Conservation (phyloP, 2,888 invertebrate species). For the Hermodice carunculata region DNA sequence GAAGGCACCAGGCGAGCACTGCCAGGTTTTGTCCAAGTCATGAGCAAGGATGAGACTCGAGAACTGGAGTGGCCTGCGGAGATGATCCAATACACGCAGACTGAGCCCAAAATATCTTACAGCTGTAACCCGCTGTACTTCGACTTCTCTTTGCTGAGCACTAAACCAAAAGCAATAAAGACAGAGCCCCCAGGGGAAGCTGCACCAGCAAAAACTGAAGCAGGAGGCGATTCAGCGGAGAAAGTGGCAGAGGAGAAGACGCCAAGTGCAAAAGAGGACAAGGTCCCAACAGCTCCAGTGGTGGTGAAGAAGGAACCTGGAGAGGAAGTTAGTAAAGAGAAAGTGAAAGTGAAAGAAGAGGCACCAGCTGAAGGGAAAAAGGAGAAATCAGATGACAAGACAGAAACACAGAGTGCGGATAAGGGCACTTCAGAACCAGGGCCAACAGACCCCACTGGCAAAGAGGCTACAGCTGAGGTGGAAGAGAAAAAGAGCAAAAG, state of each 20-base stretch:
- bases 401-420: not conserved
- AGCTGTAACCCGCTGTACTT: constrained; percentile 66
- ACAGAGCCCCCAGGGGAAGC: not conserved
- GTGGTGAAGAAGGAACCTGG: not conserved
- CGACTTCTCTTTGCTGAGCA: constrained; percentile 56
- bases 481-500: constrained; percentile 14
- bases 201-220: not conserved
- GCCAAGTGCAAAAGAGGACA: not conserved
- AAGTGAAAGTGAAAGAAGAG: not conserved
- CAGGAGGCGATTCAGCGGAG: not conserved
- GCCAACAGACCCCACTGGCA: not conserved
- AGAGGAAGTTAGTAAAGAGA: not conserved
- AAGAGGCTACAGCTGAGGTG: not conserved
- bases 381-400: not conserved
- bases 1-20: no score
- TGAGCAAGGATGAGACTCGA: constrained; percentile 53
- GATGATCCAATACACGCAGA: constrained; percentile 60
- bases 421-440: not conserved
- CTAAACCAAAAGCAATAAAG: constrained; percentile 15
- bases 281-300: no score
- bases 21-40: constrained; percentile 28
- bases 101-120: constrained; percentile 53
- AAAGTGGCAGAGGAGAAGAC: constrained; percentile 25
- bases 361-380: not conserved
- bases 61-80: constrained; percentile 65